Base-by-base conservation (phyloP, 37 sponge, comb jelly and placozoan species). In the Chondrosia reniformis region DNA sequence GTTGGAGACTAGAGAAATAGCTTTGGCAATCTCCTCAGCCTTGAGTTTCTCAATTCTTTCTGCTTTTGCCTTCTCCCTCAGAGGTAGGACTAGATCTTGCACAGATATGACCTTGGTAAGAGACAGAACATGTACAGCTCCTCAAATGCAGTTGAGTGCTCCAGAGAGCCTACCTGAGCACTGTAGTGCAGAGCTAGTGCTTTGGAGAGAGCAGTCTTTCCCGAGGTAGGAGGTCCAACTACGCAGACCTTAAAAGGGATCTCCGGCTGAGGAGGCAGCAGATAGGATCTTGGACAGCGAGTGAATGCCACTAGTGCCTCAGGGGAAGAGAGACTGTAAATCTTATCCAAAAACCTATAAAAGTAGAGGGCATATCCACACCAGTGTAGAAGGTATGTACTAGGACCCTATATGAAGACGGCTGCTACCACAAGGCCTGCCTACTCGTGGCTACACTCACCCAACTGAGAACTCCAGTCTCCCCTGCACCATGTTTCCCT, bases 201-300 rank as follows among this genome's bases (percentile, higher is more conserved):
- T 32, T 75, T 74, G 24, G 84, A 76, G 17, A 98, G 80, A 30
- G 89, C 81, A 25, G 86, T 80, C 78, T 87, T 95, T 0, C 99
- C 99, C 44, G 94, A 92, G 9, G 74, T 73, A 30, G 93, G 94
- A 40, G 96, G 96, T 8, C 99, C 99, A 25, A 92, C 61, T 13
- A 98, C 81, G 46, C 91, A 89, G 4, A 98, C 75, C 55, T 98
- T 98, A 64, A 91, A 95, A 15, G 99, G 96, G 6, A 95, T 78
- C 44, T 62, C 37, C 9, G 99, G 99, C 49, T 85, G 77, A 0
- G 99, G 99, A 52, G 93, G 94, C 37, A 92, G 84, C 32, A 98
- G 76, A 62, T 85, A 98, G 1, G 67, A 57, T 61, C 94, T 54
- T 21, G 99, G 99, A 66, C 78, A 76, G 27, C 74, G 62, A 44